Base-by-base conservation (phyloP, 2,113 vertebrate genomes). In the Thymallus thymallus region DNA sequence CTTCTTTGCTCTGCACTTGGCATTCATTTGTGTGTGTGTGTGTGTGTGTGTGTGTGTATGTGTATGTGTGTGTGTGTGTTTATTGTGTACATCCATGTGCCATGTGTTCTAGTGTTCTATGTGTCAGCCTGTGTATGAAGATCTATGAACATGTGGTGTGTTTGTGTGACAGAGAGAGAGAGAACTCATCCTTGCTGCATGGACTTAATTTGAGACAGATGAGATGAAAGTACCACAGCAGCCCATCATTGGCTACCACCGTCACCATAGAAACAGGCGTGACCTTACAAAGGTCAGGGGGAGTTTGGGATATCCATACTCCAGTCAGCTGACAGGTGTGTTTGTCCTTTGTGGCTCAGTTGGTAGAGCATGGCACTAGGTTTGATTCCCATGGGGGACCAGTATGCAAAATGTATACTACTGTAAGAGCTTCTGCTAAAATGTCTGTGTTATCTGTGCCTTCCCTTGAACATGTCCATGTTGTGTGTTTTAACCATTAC, bases 171-270 rank as follows among this genome's bases (percentile, higher is more conserved):
- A 51, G 48, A 51, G 16, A 18, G 48, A 13, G 2, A 60, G 30
- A 1, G 22, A 16, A 56, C 41, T 71, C 51, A n/a, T 41, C 74
- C 41, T 24, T 72, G 24, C 74, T 62, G 61, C 30, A n/a, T 63
- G 64, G 63, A 35, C 45, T 73, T 85, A 90, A 88, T 83, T 77
- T 82, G 78, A 83, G 74, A 79, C 84, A 91, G 83, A 87, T 86
- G 89, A 90, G 78, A 69, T 23, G 69, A 76, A 70, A 78, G 65
- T 16, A 83, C 74, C 55, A 69, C 26, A 51, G 55, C 26, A 51
- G 55, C 72, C 65, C 66, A 66, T 81, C 77, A 84, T 87, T 75
- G 82, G 72, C 78, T 71, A 20, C 82, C 75, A 45, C 71, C 51
- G 73, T 79, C 70, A 78, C 77, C 18, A 74, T 41, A 63, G 70